These are phyloP conservation scores for Tachina lurida DNA, from an alignment of 2,888 invertebrate species.

Conservation along the genomic window DNA sequence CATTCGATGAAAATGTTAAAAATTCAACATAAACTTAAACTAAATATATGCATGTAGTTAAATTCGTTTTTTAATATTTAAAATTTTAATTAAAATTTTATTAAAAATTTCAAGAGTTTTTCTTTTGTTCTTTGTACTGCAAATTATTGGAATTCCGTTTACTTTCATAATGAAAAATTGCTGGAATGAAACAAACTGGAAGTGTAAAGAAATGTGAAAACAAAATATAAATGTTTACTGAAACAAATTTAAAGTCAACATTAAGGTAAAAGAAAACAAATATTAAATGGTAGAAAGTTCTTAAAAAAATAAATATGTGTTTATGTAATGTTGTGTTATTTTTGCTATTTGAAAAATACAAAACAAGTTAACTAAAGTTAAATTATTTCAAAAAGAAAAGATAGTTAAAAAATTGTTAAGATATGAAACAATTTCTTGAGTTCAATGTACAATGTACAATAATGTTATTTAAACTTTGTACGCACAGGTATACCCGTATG, in stretches of 20 bases:
- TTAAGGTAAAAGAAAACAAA: constrained; percentile 59
- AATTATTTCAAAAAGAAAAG: constrained; percentile 20
- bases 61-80: too few species aligned
- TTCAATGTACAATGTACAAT: background rate
- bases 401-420: background rate
- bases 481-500: too few species aligned
- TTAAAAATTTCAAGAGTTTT: too few species aligned
- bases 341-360: constrained; percentile 19
- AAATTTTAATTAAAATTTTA: too few species aligned
- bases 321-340: background rate
- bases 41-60: too few species aligned
- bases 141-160: background rate
- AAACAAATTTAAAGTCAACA: constrained; percentile 59
- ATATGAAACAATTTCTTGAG: constrained; percentile 20
- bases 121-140: too few species aligned
- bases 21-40: too few species aligned
- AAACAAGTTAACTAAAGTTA: constrained; percentile 9
- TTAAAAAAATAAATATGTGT: constrained; percentile 29
- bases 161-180: background rate
- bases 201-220: constrained; percentile 22
- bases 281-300: constrained; percentile 51
- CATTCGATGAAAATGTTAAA: too few species aligned
- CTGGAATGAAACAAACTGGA: background rate
- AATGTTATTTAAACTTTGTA: background rate
- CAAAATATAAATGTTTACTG: constrained; percentile 2